Conservation (phyloP, 2,888 invertebrate species). For the Acanthosepion pharaonis region DNA sequence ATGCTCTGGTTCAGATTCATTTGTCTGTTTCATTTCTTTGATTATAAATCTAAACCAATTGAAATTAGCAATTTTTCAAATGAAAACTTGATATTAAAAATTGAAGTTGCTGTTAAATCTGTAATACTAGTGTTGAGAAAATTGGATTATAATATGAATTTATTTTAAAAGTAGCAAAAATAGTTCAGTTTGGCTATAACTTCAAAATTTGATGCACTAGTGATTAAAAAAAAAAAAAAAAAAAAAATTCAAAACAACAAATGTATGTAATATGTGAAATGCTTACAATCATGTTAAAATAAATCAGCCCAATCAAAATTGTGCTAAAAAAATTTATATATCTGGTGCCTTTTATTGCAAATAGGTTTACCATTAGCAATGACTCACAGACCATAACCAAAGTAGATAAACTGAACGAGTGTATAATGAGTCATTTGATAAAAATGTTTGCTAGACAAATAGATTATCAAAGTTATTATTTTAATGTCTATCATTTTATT, state of each 20-base stretch:
- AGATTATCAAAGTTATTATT: background rate
- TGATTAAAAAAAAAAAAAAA: background rate
- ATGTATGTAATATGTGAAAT: background rate
- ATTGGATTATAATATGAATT: background rate
- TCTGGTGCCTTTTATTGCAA: background rate
- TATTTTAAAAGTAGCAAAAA: background rate
- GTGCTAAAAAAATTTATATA: background rate
- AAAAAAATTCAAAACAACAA: background rate
- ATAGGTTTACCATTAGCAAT: background rate
- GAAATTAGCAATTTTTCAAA: background rate
- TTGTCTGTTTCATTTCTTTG: background rate
- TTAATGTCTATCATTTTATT: background rate
- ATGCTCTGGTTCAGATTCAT: background rate
- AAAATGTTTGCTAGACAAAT: conserved; percentile 20
- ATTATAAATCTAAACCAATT: background rate
- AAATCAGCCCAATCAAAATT: background rate
- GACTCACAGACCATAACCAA: background rate
- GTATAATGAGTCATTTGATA: background rate
- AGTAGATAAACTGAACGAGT: conserved; percentile 1
- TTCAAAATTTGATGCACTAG: background rate
- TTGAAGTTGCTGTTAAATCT: background rate
- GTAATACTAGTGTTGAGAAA: background rate
- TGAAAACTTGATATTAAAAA: background rate
- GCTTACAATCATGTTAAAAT: background rate
- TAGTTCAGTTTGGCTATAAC: background rate